Percentiles rank a stretch among this genome's conserved stretches.
These are phyloP conservation scores for Paramormyrops hopkinsi DNA, from an alignment of 2,797 vertebrate genomes.

Conservation along the genomic window DNA sequence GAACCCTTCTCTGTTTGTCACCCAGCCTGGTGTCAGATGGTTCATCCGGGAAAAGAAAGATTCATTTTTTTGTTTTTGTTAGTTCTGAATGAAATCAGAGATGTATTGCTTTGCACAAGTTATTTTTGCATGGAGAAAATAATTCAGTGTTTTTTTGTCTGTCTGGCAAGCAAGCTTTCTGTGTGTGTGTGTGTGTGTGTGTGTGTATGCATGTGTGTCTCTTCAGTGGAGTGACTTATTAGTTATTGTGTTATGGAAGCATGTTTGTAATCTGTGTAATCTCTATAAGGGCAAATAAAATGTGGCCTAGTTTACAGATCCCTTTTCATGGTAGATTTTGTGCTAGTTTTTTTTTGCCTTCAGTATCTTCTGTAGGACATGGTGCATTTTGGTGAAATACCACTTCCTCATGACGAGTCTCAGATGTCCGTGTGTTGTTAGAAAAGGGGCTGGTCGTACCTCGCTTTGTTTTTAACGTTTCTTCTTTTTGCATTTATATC, in stretches of 20 bases:
- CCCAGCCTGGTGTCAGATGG: neutral
- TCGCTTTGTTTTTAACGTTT: neutral
- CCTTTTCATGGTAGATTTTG: neutral
- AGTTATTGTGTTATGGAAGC: constrained; percentile 33
- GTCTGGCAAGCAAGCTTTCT: constrained; percentile 46
- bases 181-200: constrained; percentile 18
- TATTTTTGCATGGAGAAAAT: constrained; percentile 34
- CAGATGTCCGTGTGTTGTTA: neutral
- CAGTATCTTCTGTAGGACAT: neutral
- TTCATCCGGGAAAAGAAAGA: neutral
- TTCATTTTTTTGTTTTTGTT: constrained; percentile 30
- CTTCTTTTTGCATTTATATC: neutral
- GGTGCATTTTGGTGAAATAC: neutral
- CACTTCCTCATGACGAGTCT: neutral
- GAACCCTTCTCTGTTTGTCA: neutral
- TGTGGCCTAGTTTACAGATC: neutral
- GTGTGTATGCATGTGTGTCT: neutral
- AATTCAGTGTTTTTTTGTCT: constrained; percentile 44
- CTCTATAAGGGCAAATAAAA: neutral
- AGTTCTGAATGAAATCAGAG: constrained; percentile 43
- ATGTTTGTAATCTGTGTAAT: neutral
- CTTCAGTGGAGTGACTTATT: constrained; percentile 42
- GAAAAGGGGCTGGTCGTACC: neutral
- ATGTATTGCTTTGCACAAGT: constrained; percentile 53
- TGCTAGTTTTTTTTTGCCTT: neutral